Evolutionary conservation across 2,888 invertebrate species (phyloP).

Genomic region (Mythimna albipuncta): DNA sequence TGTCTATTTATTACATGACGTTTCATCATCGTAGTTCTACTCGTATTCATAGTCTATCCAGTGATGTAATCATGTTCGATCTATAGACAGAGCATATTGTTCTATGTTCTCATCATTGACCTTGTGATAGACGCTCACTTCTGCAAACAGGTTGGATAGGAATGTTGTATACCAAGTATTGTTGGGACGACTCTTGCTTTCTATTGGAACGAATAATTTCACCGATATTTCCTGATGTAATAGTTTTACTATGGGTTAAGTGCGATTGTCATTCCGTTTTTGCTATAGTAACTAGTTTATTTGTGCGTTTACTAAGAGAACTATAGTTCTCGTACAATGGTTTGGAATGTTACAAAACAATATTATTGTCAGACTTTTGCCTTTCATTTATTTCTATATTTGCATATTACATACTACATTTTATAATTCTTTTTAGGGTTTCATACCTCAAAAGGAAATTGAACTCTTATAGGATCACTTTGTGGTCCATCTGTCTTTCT

Average conservation of each 20-base stretch:
- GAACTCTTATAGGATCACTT: too few relatives aligned
- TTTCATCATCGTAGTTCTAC: neutral
- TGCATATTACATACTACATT: neutral
- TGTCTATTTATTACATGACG: conserved; percentile 2
- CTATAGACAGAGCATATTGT: conserved; percentile 56
- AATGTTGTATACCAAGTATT: conserved; percentile 69
- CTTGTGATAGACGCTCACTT: conserved; percentile 82
- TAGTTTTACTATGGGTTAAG: neutral
- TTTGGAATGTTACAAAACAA: too few relatives aligned
- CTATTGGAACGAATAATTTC: conserved; percentile 59
- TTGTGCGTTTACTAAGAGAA: neutral
- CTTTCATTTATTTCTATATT: neutral
- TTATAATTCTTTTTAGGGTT: too few relatives aligned
- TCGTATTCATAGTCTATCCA: conserved; percentile 14
- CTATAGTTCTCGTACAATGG: neutral
- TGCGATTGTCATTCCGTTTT: neutral
- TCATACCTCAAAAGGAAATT: too few relatives aligned
- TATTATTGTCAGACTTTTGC: too few relatives aligned
- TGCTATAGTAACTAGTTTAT: neutral
- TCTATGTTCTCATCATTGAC: conserved; percentile 79
- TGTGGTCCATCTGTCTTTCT: too few relatives aligned
- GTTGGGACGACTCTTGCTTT: conserved; percentile 76
- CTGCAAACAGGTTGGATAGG: conserved; percentile 79
- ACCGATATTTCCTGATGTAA: conserved; percentile 44
- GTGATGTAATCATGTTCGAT: conserved; percentile 9